These are phyloP conservation scores for Sinella curviseta DNA, from an alignment of 1,140 invertebrate species.

Conservation along the genomic window DNA sequence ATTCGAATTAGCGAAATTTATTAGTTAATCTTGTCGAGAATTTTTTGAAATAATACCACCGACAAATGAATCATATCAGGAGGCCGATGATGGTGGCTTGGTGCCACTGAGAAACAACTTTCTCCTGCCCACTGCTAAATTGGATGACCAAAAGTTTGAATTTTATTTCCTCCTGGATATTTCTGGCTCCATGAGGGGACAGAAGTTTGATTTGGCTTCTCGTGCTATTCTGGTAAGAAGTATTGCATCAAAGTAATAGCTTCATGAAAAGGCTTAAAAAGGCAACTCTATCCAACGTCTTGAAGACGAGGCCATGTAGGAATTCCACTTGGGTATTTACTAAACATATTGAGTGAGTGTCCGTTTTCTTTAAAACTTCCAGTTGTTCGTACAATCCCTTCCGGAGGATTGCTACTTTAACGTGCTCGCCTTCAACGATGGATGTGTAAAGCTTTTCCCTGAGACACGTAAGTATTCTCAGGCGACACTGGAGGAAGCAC, in stretches of 20 bases:
- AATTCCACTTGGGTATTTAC: neutral
- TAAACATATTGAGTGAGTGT: neutral
- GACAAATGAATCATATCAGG: too few species aligned
- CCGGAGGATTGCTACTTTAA: constrained; percentile 49
- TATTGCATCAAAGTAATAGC: constrained; percentile 6
- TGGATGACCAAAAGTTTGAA: constrained; percentile 51
- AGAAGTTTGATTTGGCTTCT: constrained; percentile 51
- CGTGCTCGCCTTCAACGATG: constrained; percentile 45
- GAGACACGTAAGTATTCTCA: constrained; percentile 47
- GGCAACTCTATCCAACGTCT: neutral
- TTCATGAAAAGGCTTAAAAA: neutral
- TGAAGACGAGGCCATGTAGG: neutral
- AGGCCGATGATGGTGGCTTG: too few species aligned
- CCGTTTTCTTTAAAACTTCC: constrained; percentile 18
- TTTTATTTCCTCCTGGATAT: constrained; percentile 52
- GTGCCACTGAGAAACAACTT: neutral
- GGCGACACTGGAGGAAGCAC: constrained; percentile 37
- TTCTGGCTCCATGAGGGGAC: constrained; percentile 53
- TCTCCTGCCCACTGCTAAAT: constrained; percentile 49
- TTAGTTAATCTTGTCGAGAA: too few species aligned
- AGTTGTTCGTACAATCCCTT: constrained; percentile 49
- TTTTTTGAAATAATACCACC: too few species aligned
- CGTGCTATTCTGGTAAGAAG: constrained; percentile 51
- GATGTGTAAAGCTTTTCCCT: constrained; percentile 41
- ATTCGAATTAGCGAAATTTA: too few species aligned